Percentiles rank a stretch among this genome's conserved stretches.
phyloP scores from a whole-genome alignment of 2,113 vertebrate species.

The Oryzias celebensis region DNA sequence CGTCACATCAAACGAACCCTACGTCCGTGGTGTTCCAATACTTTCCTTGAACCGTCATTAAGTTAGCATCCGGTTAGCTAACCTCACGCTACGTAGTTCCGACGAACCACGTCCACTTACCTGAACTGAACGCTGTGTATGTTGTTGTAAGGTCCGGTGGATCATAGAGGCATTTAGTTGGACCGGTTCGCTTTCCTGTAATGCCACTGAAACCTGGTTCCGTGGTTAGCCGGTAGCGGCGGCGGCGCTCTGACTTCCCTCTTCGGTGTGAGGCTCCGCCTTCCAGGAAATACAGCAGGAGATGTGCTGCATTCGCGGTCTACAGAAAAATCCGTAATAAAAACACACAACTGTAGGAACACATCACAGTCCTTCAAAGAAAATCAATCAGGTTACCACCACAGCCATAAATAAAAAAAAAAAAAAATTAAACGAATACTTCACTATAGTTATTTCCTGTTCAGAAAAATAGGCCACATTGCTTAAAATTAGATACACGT shows the following conservation, averaged over 20 bases:
- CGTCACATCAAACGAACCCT: no score
- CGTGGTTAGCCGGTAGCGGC: not conserved
- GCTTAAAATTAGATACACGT: no score
- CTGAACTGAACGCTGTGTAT: conserved; percentile 54
- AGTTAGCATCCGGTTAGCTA: conserved; percentile 24
- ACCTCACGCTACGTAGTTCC: conserved; percentile 23
- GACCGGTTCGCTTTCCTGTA: conserved; percentile 20
- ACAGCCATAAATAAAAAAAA: no score
- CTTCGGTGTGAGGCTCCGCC: conserved; percentile 23
- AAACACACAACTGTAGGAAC: not conserved
- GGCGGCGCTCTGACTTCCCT: conserved; percentile 16
- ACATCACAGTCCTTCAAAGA: not conserved
- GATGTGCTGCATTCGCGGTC: conserved; percentile 31
- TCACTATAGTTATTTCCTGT: no score
- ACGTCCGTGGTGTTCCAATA: not conserved
- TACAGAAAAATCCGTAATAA: not conserved
- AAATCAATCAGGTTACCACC: not conserved
- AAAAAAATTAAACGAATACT: no score
- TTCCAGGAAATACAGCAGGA: conserved; percentile 41
- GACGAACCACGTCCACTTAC: conserved; percentile 46
- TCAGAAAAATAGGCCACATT: no score
- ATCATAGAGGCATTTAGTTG: conserved; percentile 71
- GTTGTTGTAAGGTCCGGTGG: conserved; percentile 54
- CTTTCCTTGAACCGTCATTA: not conserved
- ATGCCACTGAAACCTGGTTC: conserved; percentile 9